Percentiles rank a stretch among this genome's conserved stretches.
phyloP scores from a whole-genome alignment of 2,113 vertebrate genomes.

The Microtus pennsylvanicus region DNA sequence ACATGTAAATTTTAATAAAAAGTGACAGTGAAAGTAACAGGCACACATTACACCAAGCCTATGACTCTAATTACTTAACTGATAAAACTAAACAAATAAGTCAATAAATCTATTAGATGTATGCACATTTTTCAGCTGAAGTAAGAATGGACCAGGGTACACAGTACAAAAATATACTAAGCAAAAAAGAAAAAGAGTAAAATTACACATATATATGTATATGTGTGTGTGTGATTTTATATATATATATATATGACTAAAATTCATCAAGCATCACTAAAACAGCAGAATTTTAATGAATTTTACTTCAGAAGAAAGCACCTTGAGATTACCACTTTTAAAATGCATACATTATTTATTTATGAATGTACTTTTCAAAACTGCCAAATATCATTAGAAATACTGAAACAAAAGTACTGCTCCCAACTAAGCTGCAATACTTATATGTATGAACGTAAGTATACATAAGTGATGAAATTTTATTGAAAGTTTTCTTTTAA shows the following conservation, averaged over 20 bases:
- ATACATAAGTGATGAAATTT: background rate
- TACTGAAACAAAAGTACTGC: background rate
- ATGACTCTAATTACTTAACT: background rate
- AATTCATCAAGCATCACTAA: background rate
- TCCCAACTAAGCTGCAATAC: background rate
- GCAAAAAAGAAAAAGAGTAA: background rate
- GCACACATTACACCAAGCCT: background rate
- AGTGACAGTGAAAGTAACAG: background rate
- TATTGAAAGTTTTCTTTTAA: background rate
- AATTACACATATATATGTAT: background rate
- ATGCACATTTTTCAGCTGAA: background rate
- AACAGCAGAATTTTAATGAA: background rate
- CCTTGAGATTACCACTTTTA: background rate
- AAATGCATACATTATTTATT: too few relatives aligned
- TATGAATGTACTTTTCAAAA: background rate
- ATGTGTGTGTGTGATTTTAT: too few relatives aligned
- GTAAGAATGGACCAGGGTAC: background rate
- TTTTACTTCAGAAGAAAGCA: background rate
- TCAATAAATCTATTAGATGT: background rate
- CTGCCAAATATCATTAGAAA: background rate
- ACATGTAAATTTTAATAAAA: background rate
- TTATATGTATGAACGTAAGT: background rate
- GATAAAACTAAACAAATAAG: background rate
- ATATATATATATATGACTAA: background rate
- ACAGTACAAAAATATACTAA: slow-evolving; percentile 28